Percentiles rank a stretch among this genome's conserved stretches.
These are phyloP conservation scores for Tetrax tetrax DNA, from an alignment of 2,113 vertebrate genomes.

Conservation along the genomic window DNA sequence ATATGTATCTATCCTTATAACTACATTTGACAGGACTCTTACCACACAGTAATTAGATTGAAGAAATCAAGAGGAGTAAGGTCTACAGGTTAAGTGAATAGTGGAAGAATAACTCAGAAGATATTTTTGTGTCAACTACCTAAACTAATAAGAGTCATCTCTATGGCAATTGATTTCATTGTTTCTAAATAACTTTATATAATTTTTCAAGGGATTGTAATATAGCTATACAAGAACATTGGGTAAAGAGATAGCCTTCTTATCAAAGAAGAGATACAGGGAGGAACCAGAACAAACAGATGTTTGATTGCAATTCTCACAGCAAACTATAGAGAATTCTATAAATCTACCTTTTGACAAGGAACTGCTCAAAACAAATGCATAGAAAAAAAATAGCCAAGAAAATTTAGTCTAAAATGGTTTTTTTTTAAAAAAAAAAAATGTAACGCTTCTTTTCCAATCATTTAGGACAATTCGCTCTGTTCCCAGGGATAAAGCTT, in stretches of 20 bases:
- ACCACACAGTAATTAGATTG: neutral
- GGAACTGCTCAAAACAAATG: neutral
- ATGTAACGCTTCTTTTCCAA: neutral
- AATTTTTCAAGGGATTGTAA: neutral
- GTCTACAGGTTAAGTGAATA: neutral
- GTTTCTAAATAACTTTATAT: neutral
- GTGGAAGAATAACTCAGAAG: neutral
- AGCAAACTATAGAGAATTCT: neutral
- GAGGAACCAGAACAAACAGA: neutral
- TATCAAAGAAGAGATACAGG: neutral
- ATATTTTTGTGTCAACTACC: neutral
- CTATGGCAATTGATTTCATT: accelerated
- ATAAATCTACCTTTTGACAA: accelerated
- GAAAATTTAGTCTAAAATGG: neutral
- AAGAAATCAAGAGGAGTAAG: neutral
- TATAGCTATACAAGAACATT: neutral
- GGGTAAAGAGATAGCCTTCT: neutral
- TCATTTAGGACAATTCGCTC: neutral
- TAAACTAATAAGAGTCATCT: neutral
- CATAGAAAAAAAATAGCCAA: accelerated
- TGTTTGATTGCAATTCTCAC: neutral
- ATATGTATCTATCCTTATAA: neutral
- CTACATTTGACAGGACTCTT: neutral
- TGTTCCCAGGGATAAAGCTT: neutral
- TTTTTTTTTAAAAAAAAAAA: neutral